Conservation (phyloP, 2,113 vertebrate genomes). For the Barnardius zonarius region DNA sequence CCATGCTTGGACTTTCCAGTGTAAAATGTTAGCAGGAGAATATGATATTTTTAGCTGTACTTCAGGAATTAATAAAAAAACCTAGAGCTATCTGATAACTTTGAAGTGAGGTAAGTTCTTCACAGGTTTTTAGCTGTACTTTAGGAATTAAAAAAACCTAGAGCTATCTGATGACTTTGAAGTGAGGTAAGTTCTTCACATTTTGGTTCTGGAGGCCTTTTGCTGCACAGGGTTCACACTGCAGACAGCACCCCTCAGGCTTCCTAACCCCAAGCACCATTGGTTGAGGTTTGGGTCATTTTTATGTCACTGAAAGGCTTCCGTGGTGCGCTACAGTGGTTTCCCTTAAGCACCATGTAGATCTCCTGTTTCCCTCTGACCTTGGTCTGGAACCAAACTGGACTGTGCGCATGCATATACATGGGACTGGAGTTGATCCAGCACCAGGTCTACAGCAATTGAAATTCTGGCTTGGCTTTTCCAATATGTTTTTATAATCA, state of each 20-base stretch:
- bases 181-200: background rate
- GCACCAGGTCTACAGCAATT: background rate
- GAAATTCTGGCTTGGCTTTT: background rate
- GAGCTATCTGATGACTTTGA: background rate
- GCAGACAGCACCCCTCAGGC: background rate
- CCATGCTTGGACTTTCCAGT: background rate
- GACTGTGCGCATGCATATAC: background rate
- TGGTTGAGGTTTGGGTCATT: slow-evolving; percentile 20
- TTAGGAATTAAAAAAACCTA: background rate
- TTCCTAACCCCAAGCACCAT: background rate
- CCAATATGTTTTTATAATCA: slow-evolving; percentile 3
- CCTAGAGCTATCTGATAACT: background rate
- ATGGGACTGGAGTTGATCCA: background rate
- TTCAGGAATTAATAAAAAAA: background rate
- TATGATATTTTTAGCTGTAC: background rate
- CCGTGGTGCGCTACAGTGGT: background rate
- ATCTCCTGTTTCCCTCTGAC: background rate
- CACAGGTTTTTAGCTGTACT: background rate
- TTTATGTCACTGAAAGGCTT: slow-evolving; percentile 16
- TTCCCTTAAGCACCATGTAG: background rate
- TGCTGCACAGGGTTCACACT: background rate
- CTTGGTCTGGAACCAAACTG: background rate
- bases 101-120: background rate
- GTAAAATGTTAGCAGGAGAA: background rate
- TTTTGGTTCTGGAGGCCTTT: background rate